Base-by-base conservation (phyloP, 2,113 vertebrate genomes). In the Lota lota region DNA sequence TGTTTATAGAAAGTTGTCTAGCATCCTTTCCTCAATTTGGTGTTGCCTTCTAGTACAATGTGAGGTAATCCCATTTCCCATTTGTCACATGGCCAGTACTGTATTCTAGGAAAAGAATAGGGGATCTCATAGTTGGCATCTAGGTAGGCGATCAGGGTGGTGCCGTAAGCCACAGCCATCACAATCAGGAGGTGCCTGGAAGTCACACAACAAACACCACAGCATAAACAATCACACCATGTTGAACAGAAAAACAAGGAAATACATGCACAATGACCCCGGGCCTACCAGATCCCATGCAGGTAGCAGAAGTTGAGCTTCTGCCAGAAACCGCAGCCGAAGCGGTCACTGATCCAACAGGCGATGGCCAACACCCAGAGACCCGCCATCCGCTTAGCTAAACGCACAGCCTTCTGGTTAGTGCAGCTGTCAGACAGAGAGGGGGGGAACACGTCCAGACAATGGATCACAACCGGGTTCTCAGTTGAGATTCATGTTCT, bases 171-270 rank as follows among this genome's bases (percentile, higher is more conserved):
- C 19, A 95, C 92, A 10, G 95, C 90, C 16, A 96, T 18, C 78
- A 93, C 94, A 64, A 98, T 99, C 76, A 96, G 87, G 57, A 99
- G 90, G 0, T 99, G 97, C 97, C 97, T 99, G 85, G 2, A 74
- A 64, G 53, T 22, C 4, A 61, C 16, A 74, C 7, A 73, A 64
- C 72, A 19, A 17, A 40, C 3, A 19, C 40, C 8, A 47, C 8
- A 11, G 10, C 17, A 68, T 28, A 19, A 62, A 47, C 53, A 56
- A 56, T 18, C 40, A 47, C 40, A n/a, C 14, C 53, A 56, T 56
- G 53, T n/a, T n/a, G 53, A 56, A 56, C 53, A 56, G 11, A 60
- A 8, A 53, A 18, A 22, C 12, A 47, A 59, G 8, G 19, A 50
- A 47, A 54, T 4, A 61, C 22, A 66, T 17, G 20, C 12, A 62